Evolutionary conservation across 2,797 vertebrate species (phyloP), one percentile per base, ranked within the genome.

Genomic region (Telmatherina bonti): DNA sequence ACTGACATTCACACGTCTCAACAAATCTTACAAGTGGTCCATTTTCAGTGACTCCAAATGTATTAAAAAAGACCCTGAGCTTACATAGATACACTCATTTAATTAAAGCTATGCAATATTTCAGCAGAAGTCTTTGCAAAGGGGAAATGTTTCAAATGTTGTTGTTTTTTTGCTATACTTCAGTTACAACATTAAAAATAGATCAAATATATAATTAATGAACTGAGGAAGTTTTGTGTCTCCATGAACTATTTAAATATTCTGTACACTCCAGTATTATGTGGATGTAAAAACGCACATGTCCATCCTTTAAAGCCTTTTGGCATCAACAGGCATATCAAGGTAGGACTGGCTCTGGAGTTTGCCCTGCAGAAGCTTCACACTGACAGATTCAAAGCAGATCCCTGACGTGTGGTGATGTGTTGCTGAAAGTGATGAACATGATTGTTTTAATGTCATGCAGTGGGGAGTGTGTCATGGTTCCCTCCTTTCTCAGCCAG

Each of bases 351-450:
- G 70, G 66, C 43, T n/a, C n/a, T 55, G 4, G 36, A 61, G 36
- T 65, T 60, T n/a, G 3, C 41, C 26, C 49, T 15, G 43, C 55
- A 29, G 78, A 78, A 49, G 43, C 43, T 3, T 63, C 60, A 58
- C 56, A 15, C 53, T 51, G 76, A 16, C 60, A 27, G 62, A 70
- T 72, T 62, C n/a, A 47, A 68, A 56, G 70, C 54, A 52, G 29
- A 66, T 47, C 5, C 1, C 58, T 49, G 66, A 55, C 65, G 18
- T 66, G 59, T 43, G 7, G 20, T 31, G 72, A 73, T 56, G 49
- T 57, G 33, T 15, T 55, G 66, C 68, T 47, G 76, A 36, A 74
- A 36, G 59, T 66, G 26, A 84, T 5, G 1, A 75, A 83, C 62
- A 16, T 57, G 67, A 72, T 70, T 27, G 51, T 60, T 55, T 81